A percentile compares a stretch with the other conserved stretches of the same genome.
These are phyloP conservation scores for Hypotaenidia philippensis DNA, from an alignment of 2,797 vertebrate genomes.

Conservation along the genomic window DNA sequence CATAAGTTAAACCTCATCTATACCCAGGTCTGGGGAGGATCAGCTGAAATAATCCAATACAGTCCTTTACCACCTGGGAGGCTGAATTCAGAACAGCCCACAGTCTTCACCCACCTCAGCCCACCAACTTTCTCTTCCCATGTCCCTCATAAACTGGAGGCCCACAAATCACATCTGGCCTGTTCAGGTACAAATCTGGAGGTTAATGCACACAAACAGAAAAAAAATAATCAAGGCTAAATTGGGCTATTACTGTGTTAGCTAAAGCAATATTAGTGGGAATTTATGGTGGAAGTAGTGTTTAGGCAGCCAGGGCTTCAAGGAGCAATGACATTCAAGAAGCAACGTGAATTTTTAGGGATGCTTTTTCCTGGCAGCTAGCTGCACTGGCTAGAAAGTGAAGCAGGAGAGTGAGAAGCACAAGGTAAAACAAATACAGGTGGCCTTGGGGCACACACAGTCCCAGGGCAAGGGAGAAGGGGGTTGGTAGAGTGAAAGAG, in stretches of 20 bases:
- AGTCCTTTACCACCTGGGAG: background rate
- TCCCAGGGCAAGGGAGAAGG: background rate
- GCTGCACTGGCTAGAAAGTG: background rate
- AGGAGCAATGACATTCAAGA: background rate
- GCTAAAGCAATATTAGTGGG: background rate
- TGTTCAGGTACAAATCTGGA: background rate
- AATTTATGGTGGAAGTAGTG: accelerated
- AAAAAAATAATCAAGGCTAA: background rate
- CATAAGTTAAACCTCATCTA: background rate
- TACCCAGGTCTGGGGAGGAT: background rate
- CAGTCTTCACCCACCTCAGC: background rate
- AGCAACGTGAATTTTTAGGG: background rate
- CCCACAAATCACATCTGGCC: background rate
- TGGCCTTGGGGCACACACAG: background rate
- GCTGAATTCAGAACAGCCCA: background rate
- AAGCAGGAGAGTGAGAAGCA: background rate
- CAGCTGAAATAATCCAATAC: background rate
- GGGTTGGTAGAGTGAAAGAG: background rate
- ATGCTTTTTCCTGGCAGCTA: background rate
- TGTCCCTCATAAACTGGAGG: background rate
- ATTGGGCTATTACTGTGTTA: background rate
- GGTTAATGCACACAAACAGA: background rate
- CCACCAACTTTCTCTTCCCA: background rate
- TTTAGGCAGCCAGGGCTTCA: background rate
- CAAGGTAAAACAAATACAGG: background rate